phyloP scores from a whole-genome alignment of 2,888 invertebrate genomes.

The Pyrrhosoma nymphula region DNA sequence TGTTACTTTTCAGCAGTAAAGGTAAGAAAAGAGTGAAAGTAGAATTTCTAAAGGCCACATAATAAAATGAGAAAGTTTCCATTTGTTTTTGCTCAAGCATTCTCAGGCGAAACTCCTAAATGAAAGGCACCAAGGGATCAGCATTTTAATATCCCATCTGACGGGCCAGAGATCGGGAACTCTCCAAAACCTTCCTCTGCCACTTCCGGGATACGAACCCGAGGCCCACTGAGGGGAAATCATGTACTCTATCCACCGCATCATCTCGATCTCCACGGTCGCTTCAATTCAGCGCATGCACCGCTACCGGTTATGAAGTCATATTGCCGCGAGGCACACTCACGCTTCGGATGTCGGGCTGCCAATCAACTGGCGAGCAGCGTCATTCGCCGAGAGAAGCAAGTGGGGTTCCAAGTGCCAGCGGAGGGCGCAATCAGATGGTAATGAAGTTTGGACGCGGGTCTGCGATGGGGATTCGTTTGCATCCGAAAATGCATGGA shows the following conservation, averaged over 20 bases:
- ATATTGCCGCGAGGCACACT: background rate
- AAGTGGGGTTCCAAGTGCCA: background rate
- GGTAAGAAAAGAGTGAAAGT: no score
- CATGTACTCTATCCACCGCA: background rate
- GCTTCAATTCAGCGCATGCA: background rate
- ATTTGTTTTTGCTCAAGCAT: no score
- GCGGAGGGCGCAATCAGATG: background rate
- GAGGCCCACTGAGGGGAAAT: background rate
- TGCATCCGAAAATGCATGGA: background rate
- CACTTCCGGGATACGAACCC: no score
- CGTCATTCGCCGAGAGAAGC: background rate
- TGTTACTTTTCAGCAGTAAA: no score
- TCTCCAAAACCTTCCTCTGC: no score
- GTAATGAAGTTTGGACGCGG: background rate
- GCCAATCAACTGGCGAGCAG: background rate
- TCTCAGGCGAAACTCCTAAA: no score
- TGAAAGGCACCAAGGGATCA: no score
- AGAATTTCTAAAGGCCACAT: no score
- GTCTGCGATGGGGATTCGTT: background rate
- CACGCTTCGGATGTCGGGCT: background rate
- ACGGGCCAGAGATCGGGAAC: no score
- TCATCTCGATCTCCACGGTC: background rate
- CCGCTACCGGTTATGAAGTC: background rate
- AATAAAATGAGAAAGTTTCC: no score
- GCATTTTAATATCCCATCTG: no score